Percentiles rank a stretch among this genome's conserved stretches.
These are phyloP conservation scores for Meriones unguiculatus DNA, from an alignment of 2,113 vertebrate species.

Conservation along the genomic window DNA sequence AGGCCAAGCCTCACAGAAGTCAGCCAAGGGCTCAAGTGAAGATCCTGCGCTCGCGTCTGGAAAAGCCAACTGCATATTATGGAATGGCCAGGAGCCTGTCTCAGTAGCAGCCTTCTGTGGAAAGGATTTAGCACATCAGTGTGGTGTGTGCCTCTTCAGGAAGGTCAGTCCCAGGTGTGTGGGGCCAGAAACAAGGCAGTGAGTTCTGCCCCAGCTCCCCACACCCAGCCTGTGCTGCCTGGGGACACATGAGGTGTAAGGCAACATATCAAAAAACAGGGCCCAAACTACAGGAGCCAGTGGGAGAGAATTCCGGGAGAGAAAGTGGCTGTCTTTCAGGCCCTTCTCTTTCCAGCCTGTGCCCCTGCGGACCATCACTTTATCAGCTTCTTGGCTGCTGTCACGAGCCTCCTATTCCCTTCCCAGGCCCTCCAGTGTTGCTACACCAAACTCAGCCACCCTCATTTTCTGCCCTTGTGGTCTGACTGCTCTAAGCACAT, in stretches of 20 bases:
- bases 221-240: not conserved
- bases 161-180: not conserved
- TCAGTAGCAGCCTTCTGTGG: not conserved
- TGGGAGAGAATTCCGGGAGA: not conserved
- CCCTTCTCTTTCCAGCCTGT: not conserved
- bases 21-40: conserved; percentile 42
- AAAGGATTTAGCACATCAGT: not conserved
- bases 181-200: not conserved
- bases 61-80: not conserved
- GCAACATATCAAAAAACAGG: not conserved
- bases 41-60: not conserved
- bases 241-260: fast-evolving
- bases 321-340: not conserved
- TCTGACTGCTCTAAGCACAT: not conserved
- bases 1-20: conserved; percentile 51
- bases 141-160: not conserved
- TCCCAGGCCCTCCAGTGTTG: not conserved
- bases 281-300: not conserved
- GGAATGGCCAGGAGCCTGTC: not conserved
- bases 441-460: not conserved
- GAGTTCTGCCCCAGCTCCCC: not conserved
- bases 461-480: not conserved
- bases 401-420: not conserved
- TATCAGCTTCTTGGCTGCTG: not conserved
- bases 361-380: not conserved